Base-by-base conservation (phyloP, 2,797 vertebrate genomes). In the Acridotheres tristis region DNA sequence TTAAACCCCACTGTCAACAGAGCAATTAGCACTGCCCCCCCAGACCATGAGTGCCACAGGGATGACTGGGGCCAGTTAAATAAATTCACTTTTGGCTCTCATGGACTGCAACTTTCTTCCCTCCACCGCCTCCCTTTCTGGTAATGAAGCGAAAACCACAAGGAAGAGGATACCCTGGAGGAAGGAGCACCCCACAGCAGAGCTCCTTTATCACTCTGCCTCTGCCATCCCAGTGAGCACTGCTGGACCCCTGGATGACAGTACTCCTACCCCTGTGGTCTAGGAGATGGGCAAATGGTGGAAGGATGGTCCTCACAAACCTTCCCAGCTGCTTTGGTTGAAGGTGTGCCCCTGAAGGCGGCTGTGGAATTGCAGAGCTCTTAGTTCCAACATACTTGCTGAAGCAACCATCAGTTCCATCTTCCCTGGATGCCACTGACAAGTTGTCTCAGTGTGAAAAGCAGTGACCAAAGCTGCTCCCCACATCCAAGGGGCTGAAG, bases 121-220 rank as follows among this genome's bases (percentile, higher is more conserved):
- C 17, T 74, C 40, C 17, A 43, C 22, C 19, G 67, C n/a, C n/a
- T 81, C 11, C 69, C 53, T 55, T 58, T 48, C 69, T 45, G 62
- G 9, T 40, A 55, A 66, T 0, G 2, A 72, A 71, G 32, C 0
- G 0, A 32, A 54, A 50, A 42, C 0, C 1, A 12, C 1, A 20
- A 42, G 26, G 21, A 32, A 45, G 42, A 58, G 17, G 62, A 73
- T 22, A 45, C 1, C 14, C 42, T 30, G 32, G 16, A 71, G 38
- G 22, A 81, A 78, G 16, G 19, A 83, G 34, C 2, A 5, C 8
- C 4, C 13, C 67, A 34, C 0, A 2, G 36, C 23, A 63, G 15
- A 80, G 13, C 5, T 38, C 11, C 13, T 76, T 45, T 34, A 26
- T 53, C 48, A 17, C 22, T 6, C 6, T 26, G 13, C 6, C 23